Evolutionary conservation across 2,797 vertebrate species (phyloP).

Genomic region (Enteromius thamalakanensis): DNA sequence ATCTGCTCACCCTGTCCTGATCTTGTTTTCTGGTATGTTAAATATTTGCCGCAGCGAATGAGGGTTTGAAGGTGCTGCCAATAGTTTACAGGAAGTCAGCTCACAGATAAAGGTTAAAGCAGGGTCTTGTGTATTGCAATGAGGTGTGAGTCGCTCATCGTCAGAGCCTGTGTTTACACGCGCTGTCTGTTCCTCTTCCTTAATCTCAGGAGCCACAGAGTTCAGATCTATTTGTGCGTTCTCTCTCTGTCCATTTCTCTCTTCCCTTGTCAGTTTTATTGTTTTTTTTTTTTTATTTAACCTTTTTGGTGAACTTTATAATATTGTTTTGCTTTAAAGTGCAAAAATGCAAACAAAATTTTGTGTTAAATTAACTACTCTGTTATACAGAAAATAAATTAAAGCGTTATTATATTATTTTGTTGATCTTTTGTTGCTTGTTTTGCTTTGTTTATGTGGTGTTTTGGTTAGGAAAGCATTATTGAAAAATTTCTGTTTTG

Average conservation of each 20-base stretch:
- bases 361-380: not conserved
- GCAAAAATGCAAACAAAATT: not conserved
- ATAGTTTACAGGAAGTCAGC: slow-evolving; percentile 21
- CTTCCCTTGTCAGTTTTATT: not conserved
- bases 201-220: slow-evolving; percentile 29
- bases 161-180: slow-evolving; percentile 18
- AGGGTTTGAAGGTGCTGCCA: not conserved
- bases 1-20: slow-evolving; percentile 11
- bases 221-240: slow-evolving; percentile 1
- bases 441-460: not conserved
- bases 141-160: slow-evolving; percentile 28
- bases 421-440: not conserved
- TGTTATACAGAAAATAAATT: not conserved
- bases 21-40: slow-evolving; percentile 42
- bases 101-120: slow-evolving; percentile 37
- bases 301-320: not conserved
- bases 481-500: not conserved
- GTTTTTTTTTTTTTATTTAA: not conserved
- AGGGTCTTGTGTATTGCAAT: slow-evolving; percentile 41
- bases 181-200: slow-evolving; percentile 25
- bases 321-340: not conserved
- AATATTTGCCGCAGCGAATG: slow-evolving; percentile 22
- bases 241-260: not conserved
- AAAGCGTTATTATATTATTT: not conserved
- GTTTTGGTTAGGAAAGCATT: too few relatives aligned